Conservation (phyloP, 2,113 vertebrate species). For the Corythornis cristatus region DNA sequence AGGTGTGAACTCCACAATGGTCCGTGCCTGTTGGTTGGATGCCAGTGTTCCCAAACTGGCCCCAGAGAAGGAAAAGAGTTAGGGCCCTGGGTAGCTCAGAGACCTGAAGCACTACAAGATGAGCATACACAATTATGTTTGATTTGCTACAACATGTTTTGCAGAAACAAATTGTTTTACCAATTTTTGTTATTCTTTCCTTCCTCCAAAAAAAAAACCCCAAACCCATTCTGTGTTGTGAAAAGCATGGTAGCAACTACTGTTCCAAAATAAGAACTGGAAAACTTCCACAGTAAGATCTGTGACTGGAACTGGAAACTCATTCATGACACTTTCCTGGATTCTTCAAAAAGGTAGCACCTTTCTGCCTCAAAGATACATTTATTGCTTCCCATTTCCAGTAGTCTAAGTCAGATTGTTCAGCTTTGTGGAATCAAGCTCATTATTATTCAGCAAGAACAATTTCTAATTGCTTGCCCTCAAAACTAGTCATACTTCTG, state of each 20-base stretch:
- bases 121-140: accelerated
- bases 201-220: not conserved
- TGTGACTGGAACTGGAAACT: not conserved
- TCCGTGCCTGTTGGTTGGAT: conserved; percentile 42
- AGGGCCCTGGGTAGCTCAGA: not conserved
- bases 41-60: conserved; percentile 27
- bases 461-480: conserved; percentile 21
- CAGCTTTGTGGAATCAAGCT: not conserved
- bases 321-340: not conserved
- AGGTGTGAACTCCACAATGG: conserved; percentile 24
- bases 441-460: not conserved
- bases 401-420: not conserved
- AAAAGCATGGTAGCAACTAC: not conserved
- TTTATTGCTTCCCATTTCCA: not conserved
- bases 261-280: not conserved
- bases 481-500: conserved; percentile 26
- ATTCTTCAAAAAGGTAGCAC: not conserved
- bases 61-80: not conserved
- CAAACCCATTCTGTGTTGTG: not conserved
- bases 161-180: not conserved
- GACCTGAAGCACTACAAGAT: not conserved
- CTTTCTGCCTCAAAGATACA: not conserved
- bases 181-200: not conserved
- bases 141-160: not conserved
- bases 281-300: not conserved